Conservation (phyloP, 2,797 vertebrate species). For the Pseudochirops cupreus region DNA sequence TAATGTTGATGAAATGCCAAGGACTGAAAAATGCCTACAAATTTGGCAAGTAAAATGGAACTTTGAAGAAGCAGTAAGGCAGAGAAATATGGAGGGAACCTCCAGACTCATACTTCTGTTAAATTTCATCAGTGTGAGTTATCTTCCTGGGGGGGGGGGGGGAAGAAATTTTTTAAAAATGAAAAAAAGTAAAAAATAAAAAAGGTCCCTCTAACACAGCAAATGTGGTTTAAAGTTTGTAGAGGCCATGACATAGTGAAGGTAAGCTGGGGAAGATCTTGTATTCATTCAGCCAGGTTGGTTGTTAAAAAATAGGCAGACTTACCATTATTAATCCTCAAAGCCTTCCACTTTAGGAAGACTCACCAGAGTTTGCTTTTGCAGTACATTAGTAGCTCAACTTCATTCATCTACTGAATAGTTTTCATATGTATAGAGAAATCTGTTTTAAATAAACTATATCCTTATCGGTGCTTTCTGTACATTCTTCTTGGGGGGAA, state of each 20-base stretch:
- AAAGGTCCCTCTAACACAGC: background rate
- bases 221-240: background rate
- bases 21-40: background rate
- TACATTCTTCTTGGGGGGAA: background rate
- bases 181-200: background rate
- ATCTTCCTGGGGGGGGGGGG: no score
- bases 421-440: background rate
- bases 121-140: background rate
- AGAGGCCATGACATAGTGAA: background rate
- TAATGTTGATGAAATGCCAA: background rate
- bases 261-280: background rate
- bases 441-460: background rate
- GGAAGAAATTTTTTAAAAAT: no score
- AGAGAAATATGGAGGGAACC: background rate
- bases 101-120: background rate
- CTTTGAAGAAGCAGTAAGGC: background rate
- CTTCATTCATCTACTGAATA: background rate
- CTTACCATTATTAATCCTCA: background rate
- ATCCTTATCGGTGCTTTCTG: background rate
- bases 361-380: background rate
- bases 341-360: background rate
- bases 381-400: background rate
- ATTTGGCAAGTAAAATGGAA: background rate
- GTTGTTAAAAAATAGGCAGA: background rate
- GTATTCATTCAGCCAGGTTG: background rate